Evolutionary conservation across 2,888 invertebrate genomes (phyloP).

Genomic region (Tromatobia lineatoria): DNA sequence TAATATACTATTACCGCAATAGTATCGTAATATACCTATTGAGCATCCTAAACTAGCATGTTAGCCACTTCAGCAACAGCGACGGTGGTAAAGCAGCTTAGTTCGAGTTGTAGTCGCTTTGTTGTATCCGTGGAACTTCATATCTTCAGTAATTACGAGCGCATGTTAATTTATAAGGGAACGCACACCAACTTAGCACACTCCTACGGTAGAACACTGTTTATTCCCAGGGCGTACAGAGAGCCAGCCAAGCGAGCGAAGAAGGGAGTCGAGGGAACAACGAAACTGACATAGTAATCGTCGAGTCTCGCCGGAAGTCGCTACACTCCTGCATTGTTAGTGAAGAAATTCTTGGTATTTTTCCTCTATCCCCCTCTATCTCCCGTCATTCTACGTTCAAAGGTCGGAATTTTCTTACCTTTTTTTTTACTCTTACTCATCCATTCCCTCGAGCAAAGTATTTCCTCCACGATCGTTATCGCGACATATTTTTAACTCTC

Average conservation of each 20-base stretch:
- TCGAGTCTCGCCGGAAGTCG: slow-evolving; percentile 57
- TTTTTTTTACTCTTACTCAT: neutral
- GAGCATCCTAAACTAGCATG: too few relatives aligned
- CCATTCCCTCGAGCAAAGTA: neutral
- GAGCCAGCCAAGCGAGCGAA: slow-evolving; percentile 5
- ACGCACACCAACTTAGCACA: slow-evolving; percentile 20
- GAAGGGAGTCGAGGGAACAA: slow-evolving; percentile 29
- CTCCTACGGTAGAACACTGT: slow-evolving; percentile 3
- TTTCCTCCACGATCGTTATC: neutral
- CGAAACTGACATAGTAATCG: slow-evolving; percentile 28
- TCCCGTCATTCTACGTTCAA: slow-evolving; percentile 43
- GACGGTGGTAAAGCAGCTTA: neutral
- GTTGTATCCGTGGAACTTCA: slow-evolving; percentile 56
- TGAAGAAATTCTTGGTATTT: slow-evolving; percentile 45
- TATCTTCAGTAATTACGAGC: slow-evolving; percentile 74
- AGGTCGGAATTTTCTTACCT: slow-evolving; percentile 31
- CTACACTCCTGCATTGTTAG: slow-evolving; percentile 53
- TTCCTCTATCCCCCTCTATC: slow-evolving; percentile 16
- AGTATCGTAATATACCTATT: too few relatives aligned
- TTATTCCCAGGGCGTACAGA: slow-evolving; percentile 16
- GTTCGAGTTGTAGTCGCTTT: neutral
- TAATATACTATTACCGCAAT: too few relatives aligned
- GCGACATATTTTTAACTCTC: neutral
- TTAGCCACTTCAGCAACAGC: too few relatives aligned
- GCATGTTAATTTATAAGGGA: slow-evolving; percentile 78